Base-by-base conservation (phyloP, 2,888 invertebrate species). In the Seira musarum region DNA sequence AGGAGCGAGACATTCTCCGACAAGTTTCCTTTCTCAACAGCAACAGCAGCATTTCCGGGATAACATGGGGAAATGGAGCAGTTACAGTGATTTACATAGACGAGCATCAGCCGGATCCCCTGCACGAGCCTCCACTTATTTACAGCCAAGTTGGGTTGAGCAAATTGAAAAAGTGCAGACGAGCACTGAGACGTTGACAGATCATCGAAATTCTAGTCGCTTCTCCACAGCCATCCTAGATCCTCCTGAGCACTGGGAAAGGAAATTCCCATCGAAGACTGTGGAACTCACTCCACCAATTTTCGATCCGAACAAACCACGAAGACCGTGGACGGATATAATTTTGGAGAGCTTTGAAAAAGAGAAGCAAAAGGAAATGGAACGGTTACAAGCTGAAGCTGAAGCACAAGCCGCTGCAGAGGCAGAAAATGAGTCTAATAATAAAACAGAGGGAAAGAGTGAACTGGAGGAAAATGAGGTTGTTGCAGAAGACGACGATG, bases 271-370 rank as follows among this genome's bases (percentile, higher is more conserved):
- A 15, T 79, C 64, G 61, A 84, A 84, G 74, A 79, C 81, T 61
- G 84, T 84, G 63, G 74, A 79, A 30, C 76, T 81, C 57, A 81
- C 80, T 69, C 76, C 80, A 57, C 69, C 75, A 61, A 63, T 82
- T 40, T 80, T 81, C 77, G 84, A 84, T 73, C 82, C 84, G 35
- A 40, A 17, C 17, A 82, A 79, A 53, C 81, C 83, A n/a, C 49
- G 87, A 24, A 74, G 87, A 76, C 87, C 87, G 10, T 87, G 87
- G 87, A 87, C 87, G 3, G 87, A 87, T 77, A 82, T 86, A 68
- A 82, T 87, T 30, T 77, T 87, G 24, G 84, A 87, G 35, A 84
- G 84, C 76, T 87, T 84, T 80, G 85, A 85, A 40, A 84, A 84
- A 64, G 84, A 86, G 64, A 83, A 82, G 67, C 63, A 66, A 15